phyloP scores from a whole-genome alignment of 2,797 vertebrate genomes.

The Mustela erminea region DNA sequence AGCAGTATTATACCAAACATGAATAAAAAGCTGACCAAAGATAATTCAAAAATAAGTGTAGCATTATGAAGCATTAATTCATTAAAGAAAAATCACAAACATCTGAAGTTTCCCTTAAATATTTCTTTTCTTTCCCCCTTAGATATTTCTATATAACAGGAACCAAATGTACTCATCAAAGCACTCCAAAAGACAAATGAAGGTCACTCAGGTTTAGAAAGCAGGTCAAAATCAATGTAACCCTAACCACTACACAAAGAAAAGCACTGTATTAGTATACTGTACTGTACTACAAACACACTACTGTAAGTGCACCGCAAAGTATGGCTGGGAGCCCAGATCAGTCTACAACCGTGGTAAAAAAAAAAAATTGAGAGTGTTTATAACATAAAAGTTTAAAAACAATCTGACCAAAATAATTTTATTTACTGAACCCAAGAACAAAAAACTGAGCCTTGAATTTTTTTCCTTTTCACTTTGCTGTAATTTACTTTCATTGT shows the following conservation, averaged over 20 bases:
- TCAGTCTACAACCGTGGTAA: background rate
- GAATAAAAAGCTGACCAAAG: slow-evolving; percentile 30
- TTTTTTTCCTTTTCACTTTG: slow-evolving; percentile 34
- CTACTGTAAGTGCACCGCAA: background rate
- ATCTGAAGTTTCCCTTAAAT: background rate
- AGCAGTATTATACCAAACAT: slow-evolving; percentile 35
- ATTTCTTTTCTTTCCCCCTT: background rate
- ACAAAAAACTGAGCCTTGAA: background rate
- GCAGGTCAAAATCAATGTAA: background rate
- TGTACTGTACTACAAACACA: background rate
- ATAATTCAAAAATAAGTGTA: slow-evolving; percentile 38
- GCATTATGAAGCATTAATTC: background rate
- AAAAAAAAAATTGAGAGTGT: background rate
- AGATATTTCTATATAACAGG: background rate
- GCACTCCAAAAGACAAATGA: slow-evolving; percentile 26
- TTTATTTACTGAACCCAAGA: slow-evolving; percentile 46
- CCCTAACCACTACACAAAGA: background rate
- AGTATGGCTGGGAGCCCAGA: background rate
- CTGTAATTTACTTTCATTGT: slow-evolving; percentile 9
- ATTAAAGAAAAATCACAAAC: slow-evolving; percentile 35
- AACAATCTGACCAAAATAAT: slow-evolving; percentile 16
- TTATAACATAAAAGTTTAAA: background rate
- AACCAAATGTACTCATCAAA: background rate
- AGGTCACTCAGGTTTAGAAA: slow-evolving; percentile 5
- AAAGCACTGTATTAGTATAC: background rate